A percentile compares a stretch with the other conserved stretches of the same genome.
Evolutionary conservation across 1,140 invertebrate species (phyloP).

Genomic region (Ceratina japonica): DNA sequence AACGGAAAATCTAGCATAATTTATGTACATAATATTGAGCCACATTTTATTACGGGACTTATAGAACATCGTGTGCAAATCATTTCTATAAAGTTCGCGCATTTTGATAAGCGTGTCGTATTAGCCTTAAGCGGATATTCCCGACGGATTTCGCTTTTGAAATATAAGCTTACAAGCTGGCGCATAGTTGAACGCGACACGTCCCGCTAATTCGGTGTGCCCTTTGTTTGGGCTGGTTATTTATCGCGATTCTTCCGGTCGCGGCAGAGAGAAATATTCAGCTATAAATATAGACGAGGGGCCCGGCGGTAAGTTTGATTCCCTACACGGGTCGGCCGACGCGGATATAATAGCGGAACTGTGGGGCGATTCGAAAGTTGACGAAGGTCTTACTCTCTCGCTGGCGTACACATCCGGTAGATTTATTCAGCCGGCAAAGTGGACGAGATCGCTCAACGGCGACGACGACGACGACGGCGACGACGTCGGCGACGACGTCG

Average conservation of each 20-base stretch:
- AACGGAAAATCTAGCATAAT: too few species aligned
- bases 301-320: conserved; percentile 24
- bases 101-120: not conserved
- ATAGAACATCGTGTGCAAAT: too few species aligned
- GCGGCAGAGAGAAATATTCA: not conserved
- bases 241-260: conserved; percentile 5
- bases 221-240: conserved; percentile 21
- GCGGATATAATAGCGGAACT: not conserved
- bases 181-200: not conserved
- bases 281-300: conserved; percentile 26
- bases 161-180: not conserved
- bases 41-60: too few species aligned
- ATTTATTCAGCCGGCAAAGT: conserved; percentile 32
- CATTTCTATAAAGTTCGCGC: too few species aligned
- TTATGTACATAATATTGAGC: too few species aligned
- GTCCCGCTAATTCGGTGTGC: conserved; percentile 20
- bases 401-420: not conserved
- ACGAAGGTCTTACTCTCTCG: conserved; percentile 13
- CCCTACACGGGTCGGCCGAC: not conserved
- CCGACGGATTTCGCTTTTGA: conserved; percentile 13
- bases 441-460: conserved; percentile 2
- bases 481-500: too few species aligned
- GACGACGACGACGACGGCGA: not conserved
- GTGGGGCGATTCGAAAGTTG: conserved; percentile 10
- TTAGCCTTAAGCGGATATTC: not conserved